A percentile compares a stretch with the other conserved stretches of the same genome.
These are phyloP conservation scores for Operophtera brumata DNA, from an alignment of 2,888 invertebrate species.

Conservation along the genomic window DNA sequence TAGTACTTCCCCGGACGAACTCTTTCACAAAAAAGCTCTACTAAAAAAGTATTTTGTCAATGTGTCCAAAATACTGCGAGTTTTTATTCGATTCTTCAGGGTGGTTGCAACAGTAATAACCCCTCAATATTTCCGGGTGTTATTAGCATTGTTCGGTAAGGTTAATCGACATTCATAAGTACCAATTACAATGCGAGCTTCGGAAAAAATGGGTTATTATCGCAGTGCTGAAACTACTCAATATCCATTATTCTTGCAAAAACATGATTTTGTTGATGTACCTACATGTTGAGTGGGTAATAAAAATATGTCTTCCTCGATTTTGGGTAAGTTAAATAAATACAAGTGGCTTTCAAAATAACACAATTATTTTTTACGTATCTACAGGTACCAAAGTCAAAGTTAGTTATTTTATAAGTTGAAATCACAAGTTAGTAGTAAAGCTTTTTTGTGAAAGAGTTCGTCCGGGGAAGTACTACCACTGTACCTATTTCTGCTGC, in stretches of 20 bases:
- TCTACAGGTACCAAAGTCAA: no score
- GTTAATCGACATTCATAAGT: slow-evolving; percentile 11
- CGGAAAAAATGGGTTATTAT: slow-evolving; percentile 11
- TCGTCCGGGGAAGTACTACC: no score
- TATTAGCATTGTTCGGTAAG: slow-evolving; percentile 8
- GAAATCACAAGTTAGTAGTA: no score
- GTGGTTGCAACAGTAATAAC: slow-evolving; percentile 1
- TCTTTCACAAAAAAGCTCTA: no score
- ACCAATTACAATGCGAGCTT: slow-evolving; percentile 10
- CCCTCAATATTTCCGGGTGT: slow-evolving; percentile 8
- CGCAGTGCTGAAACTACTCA: background rate
- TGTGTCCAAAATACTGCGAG: no score
- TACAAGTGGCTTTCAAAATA: no score
- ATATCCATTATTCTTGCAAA: background rate
- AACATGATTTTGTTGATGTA: background rate
- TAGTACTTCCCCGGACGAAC: no score
- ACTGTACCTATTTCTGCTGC: no score
- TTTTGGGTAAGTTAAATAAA: background rate
- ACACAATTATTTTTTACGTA: no score
- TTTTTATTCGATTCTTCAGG: background rate
- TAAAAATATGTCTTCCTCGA: background rate
- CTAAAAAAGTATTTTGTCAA: no score
- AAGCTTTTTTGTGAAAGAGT: no score
- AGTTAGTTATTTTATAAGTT: no score
- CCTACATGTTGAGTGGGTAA: background rate